phyloP scores from a whole-genome alignment of 2,888 invertebrate species.

The Caenorhabditis becei region DNA sequence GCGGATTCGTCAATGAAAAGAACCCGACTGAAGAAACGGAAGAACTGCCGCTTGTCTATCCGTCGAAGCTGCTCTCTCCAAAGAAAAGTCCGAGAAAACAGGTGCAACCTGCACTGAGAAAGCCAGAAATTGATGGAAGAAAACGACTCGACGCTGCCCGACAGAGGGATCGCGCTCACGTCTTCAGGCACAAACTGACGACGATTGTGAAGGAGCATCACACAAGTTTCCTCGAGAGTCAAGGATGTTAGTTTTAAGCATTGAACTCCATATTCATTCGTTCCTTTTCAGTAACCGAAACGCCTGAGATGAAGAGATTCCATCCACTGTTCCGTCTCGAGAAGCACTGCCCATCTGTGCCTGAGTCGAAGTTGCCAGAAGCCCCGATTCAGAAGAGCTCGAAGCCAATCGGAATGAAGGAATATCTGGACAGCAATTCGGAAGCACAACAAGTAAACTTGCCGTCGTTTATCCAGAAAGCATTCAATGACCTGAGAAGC shows the following conservation, averaged over 20 bases:
- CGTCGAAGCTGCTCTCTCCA: slow-evolving; percentile 47
- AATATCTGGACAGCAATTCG: slow-evolving; percentile 35
- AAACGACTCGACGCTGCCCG: slow-evolving; percentile 54
- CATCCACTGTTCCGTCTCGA: slow-evolving; percentile 50
- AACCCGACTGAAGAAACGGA: neutral
- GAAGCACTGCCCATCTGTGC: slow-evolving; percentile 42
- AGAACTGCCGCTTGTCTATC: slow-evolving; percentile 43
- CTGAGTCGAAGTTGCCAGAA: slow-evolving; percentile 32
- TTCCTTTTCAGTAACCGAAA: slow-evolving; percentile 16
- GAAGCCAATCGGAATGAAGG: slow-evolving; percentile 52
- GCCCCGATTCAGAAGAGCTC: slow-evolving; percentile 26
- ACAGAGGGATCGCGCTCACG: slow-evolving; percentile 47
- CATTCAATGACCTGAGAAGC: slow-evolving; percentile 42
- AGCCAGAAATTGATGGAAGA: slow-evolving; percentile 34
- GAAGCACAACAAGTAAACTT: slow-evolving; percentile 27
- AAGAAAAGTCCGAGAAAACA: slow-evolving; percentile 54
- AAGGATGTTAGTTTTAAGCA: slow-evolving; percentile 40
- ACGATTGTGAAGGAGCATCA: slow-evolving; percentile 39
- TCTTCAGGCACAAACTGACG: slow-evolving; percentile 47
- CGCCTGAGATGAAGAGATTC: slow-evolving; percentile 19
- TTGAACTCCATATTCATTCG: too few species aligned
- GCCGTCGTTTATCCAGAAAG: slow-evolving; percentile 37
- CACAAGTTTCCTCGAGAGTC: slow-evolving; percentile 33
- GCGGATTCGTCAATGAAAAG: slow-evolving; percentile 39
- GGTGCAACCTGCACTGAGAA: slow-evolving; percentile 24